These are phyloP conservation scores for Lepus townsendii DNA, from an alignment of 2,797 vertebrate genomes.

Conservation along the genomic window DNA sequence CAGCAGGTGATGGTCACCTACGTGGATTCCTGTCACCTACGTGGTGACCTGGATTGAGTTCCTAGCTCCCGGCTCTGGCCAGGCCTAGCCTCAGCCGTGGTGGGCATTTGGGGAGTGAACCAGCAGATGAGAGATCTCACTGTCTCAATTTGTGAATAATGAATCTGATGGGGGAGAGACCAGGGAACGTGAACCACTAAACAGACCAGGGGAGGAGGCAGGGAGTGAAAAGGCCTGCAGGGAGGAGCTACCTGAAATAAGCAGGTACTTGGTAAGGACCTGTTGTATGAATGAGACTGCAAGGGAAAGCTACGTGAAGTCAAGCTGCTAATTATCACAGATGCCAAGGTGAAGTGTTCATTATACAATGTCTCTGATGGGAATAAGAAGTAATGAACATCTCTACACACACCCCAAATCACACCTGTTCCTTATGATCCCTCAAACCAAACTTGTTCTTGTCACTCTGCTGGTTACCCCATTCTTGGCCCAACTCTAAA, in stretches of 20 bases:
- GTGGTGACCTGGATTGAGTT: no score
- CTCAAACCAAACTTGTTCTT: not conserved
- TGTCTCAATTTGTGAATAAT: not conserved
- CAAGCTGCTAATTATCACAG: not conserved
- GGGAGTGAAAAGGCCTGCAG: not conserved
- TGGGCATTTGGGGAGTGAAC: no score
- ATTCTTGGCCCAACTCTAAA: not conserved
- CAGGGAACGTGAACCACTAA: not conserved
- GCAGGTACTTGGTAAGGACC: not conserved
- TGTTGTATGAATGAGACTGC: not conserved
- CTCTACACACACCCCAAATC: not conserved
- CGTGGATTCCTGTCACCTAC: no score
- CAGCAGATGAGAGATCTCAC: no score
- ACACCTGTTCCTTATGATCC: not conserved
- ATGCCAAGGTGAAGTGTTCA: not conserved
- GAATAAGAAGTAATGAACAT: not conserved
- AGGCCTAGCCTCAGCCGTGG: no score
- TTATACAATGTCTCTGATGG: not conserved
- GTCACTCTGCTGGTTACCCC: not conserved
- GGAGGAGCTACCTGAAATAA: not conserved
- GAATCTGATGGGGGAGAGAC: not conserved
- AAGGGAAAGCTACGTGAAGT: not conserved
- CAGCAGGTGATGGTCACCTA: no score
- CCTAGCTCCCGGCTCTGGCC: no score
- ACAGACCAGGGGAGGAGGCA: not conserved